Evolutionary conservation across 2,113 vertebrate species (phyloP).

Genomic region (Carettochelys insculpta): DNA sequence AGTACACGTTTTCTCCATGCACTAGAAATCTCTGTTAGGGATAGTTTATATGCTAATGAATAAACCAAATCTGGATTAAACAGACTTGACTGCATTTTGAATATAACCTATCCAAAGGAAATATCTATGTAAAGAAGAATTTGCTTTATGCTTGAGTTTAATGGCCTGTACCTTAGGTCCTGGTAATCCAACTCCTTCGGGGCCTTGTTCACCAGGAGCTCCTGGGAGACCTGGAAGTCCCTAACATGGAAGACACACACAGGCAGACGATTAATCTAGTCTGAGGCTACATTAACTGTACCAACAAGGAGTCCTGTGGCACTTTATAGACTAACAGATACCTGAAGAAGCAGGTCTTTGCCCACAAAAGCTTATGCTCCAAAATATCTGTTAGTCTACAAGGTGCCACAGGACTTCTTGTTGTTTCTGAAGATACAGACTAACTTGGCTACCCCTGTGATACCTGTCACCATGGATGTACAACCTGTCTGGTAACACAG

Average conservation of each 20-base stretch:
- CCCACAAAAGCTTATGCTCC: too few relatives aligned
- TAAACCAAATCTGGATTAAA: not conserved
- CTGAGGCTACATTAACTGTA: not conserved
- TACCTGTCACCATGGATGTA: too few relatives aligned
- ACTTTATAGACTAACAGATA: too few relatives aligned
- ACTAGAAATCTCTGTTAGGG: not conserved
- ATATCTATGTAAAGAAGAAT: not conserved
- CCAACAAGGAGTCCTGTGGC: too few relatives aligned
- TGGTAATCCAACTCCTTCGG: conserved; percentile 85
- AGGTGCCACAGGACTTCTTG: too few relatives aligned
- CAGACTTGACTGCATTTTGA: not conserved
- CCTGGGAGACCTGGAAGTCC: conserved; percentile 86
- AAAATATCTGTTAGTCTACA: too few relatives aligned
- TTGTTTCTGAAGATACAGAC: too few relatives aligned
- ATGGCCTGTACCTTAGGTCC: conserved; percentile 84
- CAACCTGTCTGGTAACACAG: too few relatives aligned
- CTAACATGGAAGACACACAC: conserved; percentile 64
- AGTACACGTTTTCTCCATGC: not conserved
- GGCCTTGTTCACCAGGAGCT: conserved; percentile 82
- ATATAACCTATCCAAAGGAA: not conserved
- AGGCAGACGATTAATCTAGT: conserved; percentile 6
- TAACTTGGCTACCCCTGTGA: too few relatives aligned
- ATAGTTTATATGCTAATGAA: not conserved
- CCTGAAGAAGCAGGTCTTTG: too few relatives aligned
- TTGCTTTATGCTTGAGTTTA: not conserved